Conservation (phyloP, 2,113 vertebrate genomes). For the Periophthalmus modestus region DNA sequence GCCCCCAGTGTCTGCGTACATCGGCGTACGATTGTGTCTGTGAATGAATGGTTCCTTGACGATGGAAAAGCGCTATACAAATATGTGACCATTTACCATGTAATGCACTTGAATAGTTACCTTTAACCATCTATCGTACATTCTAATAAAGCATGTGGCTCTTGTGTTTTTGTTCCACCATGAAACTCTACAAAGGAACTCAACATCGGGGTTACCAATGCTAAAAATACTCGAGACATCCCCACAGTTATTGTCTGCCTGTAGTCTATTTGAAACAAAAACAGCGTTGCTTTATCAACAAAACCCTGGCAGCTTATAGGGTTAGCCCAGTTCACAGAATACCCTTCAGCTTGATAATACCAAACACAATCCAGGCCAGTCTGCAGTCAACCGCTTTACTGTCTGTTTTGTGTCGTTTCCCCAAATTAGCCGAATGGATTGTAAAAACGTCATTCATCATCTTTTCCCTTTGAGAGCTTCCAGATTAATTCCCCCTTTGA, state of each 20-base stretch:
- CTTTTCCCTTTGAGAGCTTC: constrained; percentile 6
- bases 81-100: too few species aligned
- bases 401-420: constrained; percentile 6
- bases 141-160: not conserved
- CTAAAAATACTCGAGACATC: not conserved
- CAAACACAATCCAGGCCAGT: not conserved
- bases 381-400: not conserved
- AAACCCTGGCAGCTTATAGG: constrained; percentile 4
- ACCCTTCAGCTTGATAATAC: constrained; percentile 8
- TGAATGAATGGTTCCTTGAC: too few species aligned
- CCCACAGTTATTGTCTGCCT: not conserved
- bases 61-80: too few species aligned
- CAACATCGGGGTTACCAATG: not conserved
- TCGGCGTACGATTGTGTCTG: too few species aligned
- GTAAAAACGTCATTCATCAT: constrained; percentile 8
- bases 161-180: not conserved
- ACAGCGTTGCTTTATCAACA: not conserved
- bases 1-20: too few species aligned
- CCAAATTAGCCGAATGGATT: constrained; percentile 9
- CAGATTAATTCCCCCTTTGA: constrained; percentile 13
- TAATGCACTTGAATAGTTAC: too few species aligned
- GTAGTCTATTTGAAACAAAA: not conserved
- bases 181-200: not conserved
- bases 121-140: not conserved
- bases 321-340: not conserved